These are phyloP conservation scores for Drosophila mimica DNA, from an alignment of 2,888 invertebrate species.

Conservation along the genomic window DNA sequence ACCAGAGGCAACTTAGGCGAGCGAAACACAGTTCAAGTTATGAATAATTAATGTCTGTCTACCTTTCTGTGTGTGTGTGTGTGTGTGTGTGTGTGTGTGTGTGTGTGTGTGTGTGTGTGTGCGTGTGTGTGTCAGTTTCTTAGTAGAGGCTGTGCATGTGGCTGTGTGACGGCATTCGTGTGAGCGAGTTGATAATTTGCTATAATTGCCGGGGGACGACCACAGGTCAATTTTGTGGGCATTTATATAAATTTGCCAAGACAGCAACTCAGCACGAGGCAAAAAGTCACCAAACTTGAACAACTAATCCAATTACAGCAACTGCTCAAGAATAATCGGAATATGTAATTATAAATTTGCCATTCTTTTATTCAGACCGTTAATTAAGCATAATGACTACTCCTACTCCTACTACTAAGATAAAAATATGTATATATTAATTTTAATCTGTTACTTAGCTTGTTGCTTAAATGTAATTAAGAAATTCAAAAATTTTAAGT, in stretches of 20 bases:
- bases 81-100: slow-evolving; percentile 24
- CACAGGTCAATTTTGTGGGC: slow-evolving; percentile 78
- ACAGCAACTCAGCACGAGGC: slow-evolving; percentile 50
- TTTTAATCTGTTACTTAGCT: neutral
- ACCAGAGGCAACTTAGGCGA: slow-evolving; percentile 33
- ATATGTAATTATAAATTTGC: neutral
- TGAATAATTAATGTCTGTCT: slow-evolving; percentile 75
- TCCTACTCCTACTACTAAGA: too few relatives aligned
- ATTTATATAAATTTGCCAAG: slow-evolving; percentile 73
- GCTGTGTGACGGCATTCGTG: slow-evolving; percentile 55
- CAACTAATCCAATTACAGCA: slow-evolving; percentile 60
- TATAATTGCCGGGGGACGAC: slow-evolving; percentile 76
- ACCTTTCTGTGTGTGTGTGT: slow-evolving; percentile 37
- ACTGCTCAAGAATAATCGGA: neutral
- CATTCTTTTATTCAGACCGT: neutral
- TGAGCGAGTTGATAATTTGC: slow-evolving; percentile 78
- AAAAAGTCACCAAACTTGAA: slow-evolving; percentile 57
- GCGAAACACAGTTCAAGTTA: slow-evolving; percentile 63
- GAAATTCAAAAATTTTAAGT: neutral
- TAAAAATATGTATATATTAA: neutral
- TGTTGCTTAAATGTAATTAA: neutral
- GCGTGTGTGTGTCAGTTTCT: slow-evolving; percentile 4
- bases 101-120: slow-evolving; percentile 13
- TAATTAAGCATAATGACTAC: slow-evolving; percentile 1
- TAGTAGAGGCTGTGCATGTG: slow-evolving; percentile 39